phyloP scores from a whole-genome alignment of 2,797 vertebrate genomes.

The Miichthys miiuy region DNA sequence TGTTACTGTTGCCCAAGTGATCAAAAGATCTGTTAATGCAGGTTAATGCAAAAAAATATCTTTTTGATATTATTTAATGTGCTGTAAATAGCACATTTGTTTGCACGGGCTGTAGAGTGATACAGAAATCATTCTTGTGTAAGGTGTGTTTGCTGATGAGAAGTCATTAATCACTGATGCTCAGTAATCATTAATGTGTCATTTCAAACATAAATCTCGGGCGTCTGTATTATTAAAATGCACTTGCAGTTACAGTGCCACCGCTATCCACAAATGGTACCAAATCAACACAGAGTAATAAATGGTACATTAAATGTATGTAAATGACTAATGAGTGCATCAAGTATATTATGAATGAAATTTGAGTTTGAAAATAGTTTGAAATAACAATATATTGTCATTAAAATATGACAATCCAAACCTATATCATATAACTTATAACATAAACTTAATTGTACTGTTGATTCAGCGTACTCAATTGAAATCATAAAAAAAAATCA shows the following conservation, averaged over 20 bases:
- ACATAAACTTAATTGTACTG: background rate
- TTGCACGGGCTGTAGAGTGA: no score
- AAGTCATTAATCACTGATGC: no score
- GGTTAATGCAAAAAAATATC: background rate
- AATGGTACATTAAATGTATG: background rate
- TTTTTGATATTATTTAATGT: no score
- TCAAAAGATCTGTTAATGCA: background rate
- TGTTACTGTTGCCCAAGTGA: background rate
- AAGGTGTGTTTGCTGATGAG: background rate
- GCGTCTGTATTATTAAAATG: background rate
- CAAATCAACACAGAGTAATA: background rate
- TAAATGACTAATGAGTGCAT: background rate
- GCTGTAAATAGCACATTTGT: no score
- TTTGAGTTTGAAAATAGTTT: background rate
- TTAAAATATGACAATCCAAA: background rate
- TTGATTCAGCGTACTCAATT: background rate
- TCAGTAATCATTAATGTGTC: background rate
- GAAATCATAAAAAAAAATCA: conserved; percentile 7
- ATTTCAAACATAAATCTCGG: background rate
- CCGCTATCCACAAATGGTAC: background rate
- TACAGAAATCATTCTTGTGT: background rate
- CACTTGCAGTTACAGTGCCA: no score
- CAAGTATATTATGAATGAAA: background rate
- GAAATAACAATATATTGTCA: background rate
- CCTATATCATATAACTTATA: background rate